A percentile compares a stretch with the other conserved stretches of the same genome.
These are phyloP conservation scores for Melozone crissalis DNA, from an alignment of 2,113 vertebrate genomes.

Conservation along the genomic window DNA sequence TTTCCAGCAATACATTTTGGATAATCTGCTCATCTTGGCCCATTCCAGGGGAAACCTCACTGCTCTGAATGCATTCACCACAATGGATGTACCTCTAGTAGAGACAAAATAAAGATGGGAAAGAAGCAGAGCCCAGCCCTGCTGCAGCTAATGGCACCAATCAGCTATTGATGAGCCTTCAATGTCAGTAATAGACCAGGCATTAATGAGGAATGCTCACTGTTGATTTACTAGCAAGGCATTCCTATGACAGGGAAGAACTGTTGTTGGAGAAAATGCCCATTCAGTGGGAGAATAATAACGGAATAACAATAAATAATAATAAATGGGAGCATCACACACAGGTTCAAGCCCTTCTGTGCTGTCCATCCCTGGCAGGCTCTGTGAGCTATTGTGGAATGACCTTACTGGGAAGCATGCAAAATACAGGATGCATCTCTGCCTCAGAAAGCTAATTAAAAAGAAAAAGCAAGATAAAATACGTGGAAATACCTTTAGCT, in stretches of 20 bases:
- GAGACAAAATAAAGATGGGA: background rate
- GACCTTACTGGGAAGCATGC: background rate
- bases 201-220: background rate
- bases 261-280: background rate
- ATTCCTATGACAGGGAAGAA: background rate
- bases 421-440: background rate
- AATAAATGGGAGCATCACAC: background rate
- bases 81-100: background rate
- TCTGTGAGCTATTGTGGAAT: background rate
- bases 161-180: background rate
- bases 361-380: background rate
- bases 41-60: background rate
- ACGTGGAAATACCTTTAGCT: conserved; percentile 25
- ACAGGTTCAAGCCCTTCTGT: background rate
- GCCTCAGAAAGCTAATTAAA: conserved; percentile 13
- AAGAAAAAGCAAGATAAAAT: background rate
- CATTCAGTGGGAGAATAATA: background rate
- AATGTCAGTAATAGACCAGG: background rate
- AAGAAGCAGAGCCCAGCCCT: background rate
- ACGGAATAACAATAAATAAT: too few relatives aligned
- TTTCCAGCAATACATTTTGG: background rate
- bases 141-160: background rate
- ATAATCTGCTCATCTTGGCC: background rate
- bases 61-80: background rate
- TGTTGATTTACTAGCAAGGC: background rate